phyloP scores from a whole-genome alignment of 1,140 invertebrate species.

The Tetragnatha versicolor region DNA sequence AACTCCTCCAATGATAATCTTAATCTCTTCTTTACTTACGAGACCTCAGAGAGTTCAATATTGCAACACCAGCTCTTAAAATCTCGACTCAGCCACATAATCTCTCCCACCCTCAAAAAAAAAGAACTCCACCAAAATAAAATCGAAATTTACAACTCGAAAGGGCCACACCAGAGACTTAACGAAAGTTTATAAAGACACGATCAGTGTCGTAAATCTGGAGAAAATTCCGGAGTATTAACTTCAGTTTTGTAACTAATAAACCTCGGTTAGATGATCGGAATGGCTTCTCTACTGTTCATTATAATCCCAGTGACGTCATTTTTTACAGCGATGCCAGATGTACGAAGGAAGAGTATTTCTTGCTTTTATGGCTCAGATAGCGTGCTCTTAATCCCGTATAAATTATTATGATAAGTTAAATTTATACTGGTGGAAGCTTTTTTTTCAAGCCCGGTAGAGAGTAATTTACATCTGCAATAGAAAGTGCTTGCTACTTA shows the following conservation, averaged over 20 bases:
- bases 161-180: background rate
- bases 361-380: background rate
- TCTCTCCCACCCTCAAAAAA: background rate
- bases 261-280: background rate
- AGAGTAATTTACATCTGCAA: no score
- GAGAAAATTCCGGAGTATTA: background rate
- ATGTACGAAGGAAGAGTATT: background rate
- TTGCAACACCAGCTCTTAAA: no score
- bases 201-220: background rate
- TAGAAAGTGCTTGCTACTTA: no score
- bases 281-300: background rate
- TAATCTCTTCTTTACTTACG: no score
- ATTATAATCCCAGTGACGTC: conserved; percentile 1
- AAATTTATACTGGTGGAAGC: no score
- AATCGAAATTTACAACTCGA: background rate
- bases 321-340: background rate
- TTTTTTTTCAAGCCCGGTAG: no score
- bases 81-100: no score
- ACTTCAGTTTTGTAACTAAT: background rate
- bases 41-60: no score
- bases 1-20: no score
- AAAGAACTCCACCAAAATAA: background rate
- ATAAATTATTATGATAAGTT: background rate
- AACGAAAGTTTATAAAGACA: background rate
- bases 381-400: background rate